Evolutionary conservation across 2,888 invertebrate genomes (phyloP).

Genomic region (Chloromyia formosa): DNA sequence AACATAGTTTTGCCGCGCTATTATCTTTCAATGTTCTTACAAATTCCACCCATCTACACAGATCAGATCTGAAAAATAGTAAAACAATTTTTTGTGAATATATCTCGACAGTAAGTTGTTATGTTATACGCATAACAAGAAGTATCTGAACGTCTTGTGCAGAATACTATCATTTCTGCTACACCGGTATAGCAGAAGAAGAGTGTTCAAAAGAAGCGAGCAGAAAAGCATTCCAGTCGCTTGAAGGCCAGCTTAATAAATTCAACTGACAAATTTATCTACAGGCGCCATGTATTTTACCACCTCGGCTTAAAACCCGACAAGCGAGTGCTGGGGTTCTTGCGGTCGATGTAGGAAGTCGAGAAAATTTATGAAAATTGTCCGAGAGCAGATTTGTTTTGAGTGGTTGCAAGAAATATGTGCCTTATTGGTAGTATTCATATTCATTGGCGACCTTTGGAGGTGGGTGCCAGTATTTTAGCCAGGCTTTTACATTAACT

Average conservation of each 20-base stretch:
- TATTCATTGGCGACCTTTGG: too few relatives aligned
- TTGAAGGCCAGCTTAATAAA: conserved; percentile 19
- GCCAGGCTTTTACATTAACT: too few relatives aligned
- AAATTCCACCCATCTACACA: background rate
- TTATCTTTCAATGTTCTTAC: too few relatives aligned
- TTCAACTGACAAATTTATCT: conserved; percentile 23
- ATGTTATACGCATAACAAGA: background rate
- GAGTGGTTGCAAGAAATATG: background rate
- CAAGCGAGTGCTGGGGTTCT: background rate
- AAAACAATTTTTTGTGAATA: too few relatives aligned
- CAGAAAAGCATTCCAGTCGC: background rate
- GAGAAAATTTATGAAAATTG: conserved; percentile 8
- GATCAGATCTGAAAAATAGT: too few relatives aligned
- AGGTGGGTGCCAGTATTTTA: too few relatives aligned
- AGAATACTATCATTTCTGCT: background rate
- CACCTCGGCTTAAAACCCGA: background rate
- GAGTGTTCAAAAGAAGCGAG: too few relatives aligned
- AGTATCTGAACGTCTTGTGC: too few relatives aligned
- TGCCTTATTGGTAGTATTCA: too few relatives aligned
- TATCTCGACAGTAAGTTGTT: background rate
- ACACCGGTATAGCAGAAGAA: background rate
- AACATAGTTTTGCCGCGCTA: too few relatives aligned
- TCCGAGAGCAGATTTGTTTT: background rate
- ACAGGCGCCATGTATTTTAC: conserved; percentile 14
- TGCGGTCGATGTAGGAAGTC: background rate